Evolutionary conservation across 2,888 invertebrate species (phyloP).

Genomic region (Cerastoderma edule): DNA sequence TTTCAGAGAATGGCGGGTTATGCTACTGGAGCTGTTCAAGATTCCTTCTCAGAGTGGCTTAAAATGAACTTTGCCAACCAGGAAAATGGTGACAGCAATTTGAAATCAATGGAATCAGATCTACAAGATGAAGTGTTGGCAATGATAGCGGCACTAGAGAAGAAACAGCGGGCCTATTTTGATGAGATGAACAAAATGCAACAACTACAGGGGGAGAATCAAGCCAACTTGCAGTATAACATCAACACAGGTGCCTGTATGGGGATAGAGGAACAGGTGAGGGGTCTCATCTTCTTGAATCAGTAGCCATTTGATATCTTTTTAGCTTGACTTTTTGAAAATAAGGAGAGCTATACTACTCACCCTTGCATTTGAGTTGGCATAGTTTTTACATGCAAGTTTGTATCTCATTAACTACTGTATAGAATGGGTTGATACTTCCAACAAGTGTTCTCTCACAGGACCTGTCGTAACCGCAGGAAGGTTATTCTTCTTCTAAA

Average conservation of each 20-base stretch:
- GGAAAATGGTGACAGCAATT: conserved; percentile 66
- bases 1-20: conserved; percentile 67
- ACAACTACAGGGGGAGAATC: conserved; percentile 13
- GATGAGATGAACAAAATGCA: conserved; percentile 6
- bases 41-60: conserved; percentile 68
- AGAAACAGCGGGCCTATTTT: conserved; percentile 10
- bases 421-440: too few relatives aligned
- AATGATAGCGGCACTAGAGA: conserved; percentile 43
- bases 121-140: conserved; percentile 65
- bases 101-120: conserved; percentile 65
- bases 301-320: too few relatives aligned
- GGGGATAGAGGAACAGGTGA: conserved; percentile 10
- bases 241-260: not conserved
- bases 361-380: too few relatives aligned
- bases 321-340: too few relatives aligned
- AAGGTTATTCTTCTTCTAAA: too few relatives aligned
- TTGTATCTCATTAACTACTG: too few relatives aligned
- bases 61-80: conserved; percentile 69
- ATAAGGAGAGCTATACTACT: too few relatives aligned
- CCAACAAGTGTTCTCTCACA: too few relatives aligned
- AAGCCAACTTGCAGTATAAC: conserved; percentile 9
- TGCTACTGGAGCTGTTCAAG: conserved; percentile 57
- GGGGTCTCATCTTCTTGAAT: too few relatives aligned
- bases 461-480: too few relatives aligned
- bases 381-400: too few relatives aligned